A percentile compares a stretch with the other conserved stretches of the same genome.
phyloP scores from a whole-genome alignment of 2,113 vertebrate species.

The Pygoscelis antarcticus region DNA sequence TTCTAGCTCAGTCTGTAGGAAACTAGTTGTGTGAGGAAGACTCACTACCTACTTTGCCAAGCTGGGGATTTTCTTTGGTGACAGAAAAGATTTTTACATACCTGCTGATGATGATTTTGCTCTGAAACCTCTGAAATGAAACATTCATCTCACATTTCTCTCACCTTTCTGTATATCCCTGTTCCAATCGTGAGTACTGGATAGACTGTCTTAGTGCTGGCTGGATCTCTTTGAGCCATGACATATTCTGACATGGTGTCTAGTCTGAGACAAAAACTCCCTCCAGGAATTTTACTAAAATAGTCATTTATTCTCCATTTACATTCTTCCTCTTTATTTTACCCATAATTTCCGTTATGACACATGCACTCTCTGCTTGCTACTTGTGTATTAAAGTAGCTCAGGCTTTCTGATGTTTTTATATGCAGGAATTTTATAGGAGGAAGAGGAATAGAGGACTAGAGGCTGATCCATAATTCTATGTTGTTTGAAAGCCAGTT shows the following conservation, averaged over 20 bases:
- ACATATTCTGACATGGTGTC: not conserved
- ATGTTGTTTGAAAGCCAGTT: conserved; percentile 12
- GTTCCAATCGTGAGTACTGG: not conserved
- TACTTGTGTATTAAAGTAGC: not conserved
- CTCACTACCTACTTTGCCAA: not conserved
- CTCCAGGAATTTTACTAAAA: not conserved
- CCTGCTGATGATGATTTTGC: not conserved
- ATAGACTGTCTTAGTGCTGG: not conserved
- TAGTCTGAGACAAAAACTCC: not conserved
- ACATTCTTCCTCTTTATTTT: not conserved
- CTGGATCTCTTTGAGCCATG: not conserved
- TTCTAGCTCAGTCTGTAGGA: not conserved
- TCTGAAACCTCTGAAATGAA: not conserved
- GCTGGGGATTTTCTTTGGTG: not conserved
- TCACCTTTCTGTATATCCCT: not conserved
- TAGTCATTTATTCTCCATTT: not conserved
- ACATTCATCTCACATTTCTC: not conserved
- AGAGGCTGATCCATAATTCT: not conserved
- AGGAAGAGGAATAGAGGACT: not conserved
- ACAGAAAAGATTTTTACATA: not conserved
- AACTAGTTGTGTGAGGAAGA: not conserved
- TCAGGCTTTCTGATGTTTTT: not conserved
- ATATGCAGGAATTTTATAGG: not conserved
- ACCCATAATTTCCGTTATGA: not conserved
- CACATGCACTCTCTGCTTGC: not conserved